Evolutionary conservation across 2,888 invertebrate species (phyloP), one percentile per base, ranked within the genome.

Genomic region (Craniophora ligustri): DNA sequence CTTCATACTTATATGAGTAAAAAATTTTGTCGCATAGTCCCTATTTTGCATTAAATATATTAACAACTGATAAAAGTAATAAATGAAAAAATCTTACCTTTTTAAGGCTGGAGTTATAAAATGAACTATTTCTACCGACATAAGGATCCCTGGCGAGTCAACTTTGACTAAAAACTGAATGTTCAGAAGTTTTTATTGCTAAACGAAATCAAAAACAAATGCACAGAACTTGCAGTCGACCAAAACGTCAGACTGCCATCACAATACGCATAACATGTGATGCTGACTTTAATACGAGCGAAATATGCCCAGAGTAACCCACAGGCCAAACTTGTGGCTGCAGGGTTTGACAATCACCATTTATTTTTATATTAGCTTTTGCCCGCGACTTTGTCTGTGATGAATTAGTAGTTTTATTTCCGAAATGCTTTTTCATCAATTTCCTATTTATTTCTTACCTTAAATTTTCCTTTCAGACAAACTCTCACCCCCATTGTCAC

Each of bases 331-430:
- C 55, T 70, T 67, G 63, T 71, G 63, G 75, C 74, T 62, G 70
- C 85, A 81, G 79, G 74, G 81, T 59, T 80, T 53, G 72, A 54
- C 79, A 85, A 82, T 79, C 78, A 26, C 26, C n/a, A n/a, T n/a
- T n/a, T n/a, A n/a, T n/a, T n/a, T n/a, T n/a, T n/a, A n/a, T n/a
- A n/a, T n/a, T n/a, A n/a, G n/a, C n/a, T n/a, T n/a, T n/a, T n/a
- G n/a, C n/a, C n/a, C n/a, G n/a, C n/a, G n/a, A n/a, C n/a, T n/a
- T n/a, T n/a, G n/a, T n/a, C n/a, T n/a, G n/a, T n/a, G n/a, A n/a
- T n/a, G n/a, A n/a, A n/a, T n/a, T n/a, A n/a, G n/a, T n/a, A n/a
- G n/a, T n/a, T n/a, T n/a, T n/a, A n/a, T n/a, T n/a, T n/a, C n/a
- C n/a, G n/a, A n/a, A n/a, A n/a, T n/a, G n/a, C n/a, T n/a, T n/a